Conservation (phyloP, 2,113 vertebrate genomes). For the Octodon degus region DNA sequence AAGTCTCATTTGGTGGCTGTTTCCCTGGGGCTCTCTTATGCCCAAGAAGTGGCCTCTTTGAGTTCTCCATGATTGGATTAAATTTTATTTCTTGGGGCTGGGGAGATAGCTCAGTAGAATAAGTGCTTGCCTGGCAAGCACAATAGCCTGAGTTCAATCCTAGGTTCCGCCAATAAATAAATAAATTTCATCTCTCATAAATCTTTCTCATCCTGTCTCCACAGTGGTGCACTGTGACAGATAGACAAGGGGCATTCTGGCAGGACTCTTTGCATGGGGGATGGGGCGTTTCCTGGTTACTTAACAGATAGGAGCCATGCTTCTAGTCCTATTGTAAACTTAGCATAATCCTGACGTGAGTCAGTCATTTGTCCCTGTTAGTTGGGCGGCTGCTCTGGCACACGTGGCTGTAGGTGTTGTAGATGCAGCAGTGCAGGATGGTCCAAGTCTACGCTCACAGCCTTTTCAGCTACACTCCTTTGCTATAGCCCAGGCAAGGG, state of each 20-base stretch:
- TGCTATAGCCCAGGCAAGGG: not conserved
- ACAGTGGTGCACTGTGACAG: constrained; percentile 82
- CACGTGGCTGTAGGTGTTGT: rapidly evolving
- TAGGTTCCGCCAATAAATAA: too few species aligned
- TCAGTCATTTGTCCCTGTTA: not conserved
- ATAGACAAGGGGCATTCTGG: constrained; percentile 73
- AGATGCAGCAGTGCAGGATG: not conserved
- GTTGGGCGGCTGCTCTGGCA: not conserved
- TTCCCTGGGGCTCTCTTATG: not conserved
- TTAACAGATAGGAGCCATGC: not conserved
- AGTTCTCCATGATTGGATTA: not conserved
- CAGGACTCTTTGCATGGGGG: not conserved
- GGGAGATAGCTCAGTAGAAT: too few species aligned
- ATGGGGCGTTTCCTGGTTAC: not conserved
- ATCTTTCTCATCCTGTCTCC: not conserved
- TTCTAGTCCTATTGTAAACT: too few species aligned
- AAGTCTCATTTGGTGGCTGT: not conserved
- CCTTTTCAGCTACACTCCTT: not conserved
- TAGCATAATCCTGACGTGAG: not conserved
- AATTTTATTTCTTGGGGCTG: not conserved
- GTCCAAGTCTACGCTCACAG: rapidly evolving
- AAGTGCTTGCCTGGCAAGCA: too few species aligned
- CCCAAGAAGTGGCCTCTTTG: not conserved
- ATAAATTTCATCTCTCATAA: not conserved
- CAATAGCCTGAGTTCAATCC: too few species aligned